These are phyloP conservation scores for Asarcornis scutulata DNA, from an alignment of 2,113 vertebrate species.

Conservation along the genomic window DNA sequence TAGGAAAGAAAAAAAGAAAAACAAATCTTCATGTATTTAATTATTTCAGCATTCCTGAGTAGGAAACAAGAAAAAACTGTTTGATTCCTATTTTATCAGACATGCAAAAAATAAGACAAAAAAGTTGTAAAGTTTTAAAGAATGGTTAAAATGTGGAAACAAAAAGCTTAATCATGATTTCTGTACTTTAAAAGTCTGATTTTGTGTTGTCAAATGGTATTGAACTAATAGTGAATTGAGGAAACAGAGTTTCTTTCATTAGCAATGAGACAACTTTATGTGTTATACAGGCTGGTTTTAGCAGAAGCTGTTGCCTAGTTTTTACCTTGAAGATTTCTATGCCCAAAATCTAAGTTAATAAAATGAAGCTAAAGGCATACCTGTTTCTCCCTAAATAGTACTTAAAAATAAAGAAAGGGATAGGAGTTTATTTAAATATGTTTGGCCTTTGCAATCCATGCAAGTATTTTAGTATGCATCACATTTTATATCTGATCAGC, in stretches of 20 bases:
- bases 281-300: not conserved
- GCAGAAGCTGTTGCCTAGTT: not conserved
- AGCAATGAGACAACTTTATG: not conserved
- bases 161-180: not conserved
- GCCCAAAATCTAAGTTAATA: not conserved
- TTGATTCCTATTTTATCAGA: not conserved
- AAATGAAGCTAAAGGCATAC: not conserved
- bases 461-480: not conserved
- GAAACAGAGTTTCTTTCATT: not conserved
- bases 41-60: not conserved
- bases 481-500: not conserved
- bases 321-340: not conserved
- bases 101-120: not conserved
- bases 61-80: not conserved
- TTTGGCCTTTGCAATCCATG: constrained; percentile 43
- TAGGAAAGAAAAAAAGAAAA: not conserved
- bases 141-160: not conserved
- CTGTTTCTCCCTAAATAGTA: not conserved
- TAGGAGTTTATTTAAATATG: not conserved
- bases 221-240: not conserved
- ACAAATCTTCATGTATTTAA: not conserved
- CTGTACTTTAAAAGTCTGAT: not conserved
- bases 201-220: not conserved
- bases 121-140: not conserved
- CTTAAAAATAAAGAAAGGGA: not conserved